phyloP scores from a whole-genome alignment of 1,140 invertebrate genomes.

The Spodoptera frugiperda region DNA sequence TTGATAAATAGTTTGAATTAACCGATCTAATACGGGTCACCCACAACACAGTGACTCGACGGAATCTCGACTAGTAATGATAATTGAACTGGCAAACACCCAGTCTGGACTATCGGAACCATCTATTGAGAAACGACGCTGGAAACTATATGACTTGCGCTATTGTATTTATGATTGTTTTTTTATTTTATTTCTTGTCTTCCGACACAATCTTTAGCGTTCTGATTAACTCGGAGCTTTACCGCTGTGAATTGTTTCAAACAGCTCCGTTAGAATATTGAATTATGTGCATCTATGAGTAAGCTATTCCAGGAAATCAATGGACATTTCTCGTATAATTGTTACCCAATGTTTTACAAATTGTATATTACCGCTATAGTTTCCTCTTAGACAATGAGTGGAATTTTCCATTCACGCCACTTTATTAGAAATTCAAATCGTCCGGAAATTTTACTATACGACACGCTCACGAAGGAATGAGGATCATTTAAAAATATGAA shows the following conservation, averaged over 20 bases:
- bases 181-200: constrained; percentile 80
- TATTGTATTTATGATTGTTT: constrained; percentile 83
- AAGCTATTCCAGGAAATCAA: constrained; percentile 26
- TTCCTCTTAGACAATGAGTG: background rate
- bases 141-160: constrained; percentile 83
- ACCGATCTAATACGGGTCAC: constrained; percentile 86
- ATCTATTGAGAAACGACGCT: constrained; percentile 79
- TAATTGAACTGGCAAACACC: constrained; percentile 86
- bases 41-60: constrained; percentile 80
- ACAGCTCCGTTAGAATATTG: constrained; percentile 58
- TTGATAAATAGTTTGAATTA: constrained; percentile 86
- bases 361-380: constrained; percentile 10
- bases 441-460: background rate
- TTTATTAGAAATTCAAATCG: constrained; percentile 31
- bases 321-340: constrained; percentile 35
- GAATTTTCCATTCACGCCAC: constrained; percentile 3
- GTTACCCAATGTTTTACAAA: constrained; percentile 11
- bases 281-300: constrained; percentile 48
- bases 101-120: constrained; percentile 75
- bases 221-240: constrained; percentile 84
- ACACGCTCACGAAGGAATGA: background rate
- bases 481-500: constrained; percentile 10
- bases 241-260: constrained; percentile 83
- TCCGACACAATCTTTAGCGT: constrained; percentile 85
- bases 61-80: constrained; percentile 80